Percentiles rank a stretch among this genome's conserved stretches.
Conservation (phyloP, 2,797 vertebrate genomes). For the Hafferia zeledoni region DNA sequence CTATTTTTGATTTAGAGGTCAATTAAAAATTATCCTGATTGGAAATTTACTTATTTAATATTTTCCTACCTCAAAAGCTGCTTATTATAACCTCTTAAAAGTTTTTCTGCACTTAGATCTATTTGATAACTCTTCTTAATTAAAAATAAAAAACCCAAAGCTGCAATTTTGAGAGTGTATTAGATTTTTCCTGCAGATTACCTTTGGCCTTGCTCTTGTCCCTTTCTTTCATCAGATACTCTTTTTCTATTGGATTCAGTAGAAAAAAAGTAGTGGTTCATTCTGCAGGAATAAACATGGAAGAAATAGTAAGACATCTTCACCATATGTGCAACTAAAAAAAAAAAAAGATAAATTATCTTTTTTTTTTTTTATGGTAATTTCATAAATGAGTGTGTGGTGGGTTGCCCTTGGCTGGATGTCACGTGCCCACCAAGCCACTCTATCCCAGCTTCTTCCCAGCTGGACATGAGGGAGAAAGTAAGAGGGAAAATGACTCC, state of each 20-base stretch:
- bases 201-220: background rate
- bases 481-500: background rate
- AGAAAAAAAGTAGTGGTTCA: background rate
- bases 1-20: slow-evolving; percentile 60
- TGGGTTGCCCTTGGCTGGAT: background rate
- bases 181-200: background rate
- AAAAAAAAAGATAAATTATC: background rate
- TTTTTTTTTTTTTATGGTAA: background rate
- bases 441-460: background rate
- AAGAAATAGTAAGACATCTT: background rate
- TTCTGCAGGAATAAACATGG: background rate
- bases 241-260: background rate
- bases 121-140: slow-evolving; percentile 14
- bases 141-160: background rate
- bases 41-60: slow-evolving; percentile 39
- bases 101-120: background rate
- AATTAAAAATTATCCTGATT: slow-evolving; percentile 38
- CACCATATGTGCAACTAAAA: background rate
- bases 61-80: slow-evolving; percentile 48
- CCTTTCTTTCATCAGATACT: background rate
- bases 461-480: background rate
- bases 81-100: slow-evolving; percentile 12
- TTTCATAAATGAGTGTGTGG: background rate
- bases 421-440: background rate
- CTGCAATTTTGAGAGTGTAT: background rate